Evolutionary conservation across 2,888 invertebrate species (phyloP), one percentile per base, ranked within the genome.

Genomic region (Frankliniella fusca): DNA sequence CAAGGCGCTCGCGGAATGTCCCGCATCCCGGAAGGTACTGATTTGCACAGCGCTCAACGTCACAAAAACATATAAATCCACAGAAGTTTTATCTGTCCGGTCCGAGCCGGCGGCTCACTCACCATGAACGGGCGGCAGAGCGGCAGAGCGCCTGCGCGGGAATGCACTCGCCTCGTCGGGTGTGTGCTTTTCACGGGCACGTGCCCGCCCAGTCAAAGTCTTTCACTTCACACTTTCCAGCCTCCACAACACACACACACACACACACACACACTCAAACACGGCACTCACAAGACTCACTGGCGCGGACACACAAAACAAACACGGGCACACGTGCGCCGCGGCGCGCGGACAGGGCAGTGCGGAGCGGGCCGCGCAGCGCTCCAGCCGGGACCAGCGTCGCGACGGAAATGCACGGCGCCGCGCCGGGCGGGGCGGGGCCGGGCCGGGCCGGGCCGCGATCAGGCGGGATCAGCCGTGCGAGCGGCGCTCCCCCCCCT

Each of bases 391-490:
- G 61, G 20, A 61, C 61, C 5, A 27, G 27, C 70, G 70, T 27
- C 70, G 27, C 70, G 70, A 27, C 70, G 70, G 70, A 76, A 76
- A 76, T 76, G 70, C 70, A 70, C 23, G 23, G 70, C 70, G 70
- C 11, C 70, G 38, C 3, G 38, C 38, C 38, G 38, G 3, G 50
- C 50, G 50, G 50, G 10, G 20, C 54, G 54, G 20, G 15, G 20
- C 61, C 15, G 61, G 61, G 54, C 54, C 38, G 38, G 54, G 54
- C 54, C 18, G 54, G 15, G 54, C 18, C 61, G 18, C 61, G 61
- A 61, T 61, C 61, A 61, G 61, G 61, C 15, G 61, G 20, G 61
- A 61, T 61, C 61, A 61, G 18, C 54, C 54, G 54, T 54, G 61
- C 38, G 38, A 38, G 38, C 38, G 38, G 38, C 38, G 38, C 61